Conservation (phyloP, 2,888 invertebrate genomes). For the Amblyjoppa proteus region DNA sequence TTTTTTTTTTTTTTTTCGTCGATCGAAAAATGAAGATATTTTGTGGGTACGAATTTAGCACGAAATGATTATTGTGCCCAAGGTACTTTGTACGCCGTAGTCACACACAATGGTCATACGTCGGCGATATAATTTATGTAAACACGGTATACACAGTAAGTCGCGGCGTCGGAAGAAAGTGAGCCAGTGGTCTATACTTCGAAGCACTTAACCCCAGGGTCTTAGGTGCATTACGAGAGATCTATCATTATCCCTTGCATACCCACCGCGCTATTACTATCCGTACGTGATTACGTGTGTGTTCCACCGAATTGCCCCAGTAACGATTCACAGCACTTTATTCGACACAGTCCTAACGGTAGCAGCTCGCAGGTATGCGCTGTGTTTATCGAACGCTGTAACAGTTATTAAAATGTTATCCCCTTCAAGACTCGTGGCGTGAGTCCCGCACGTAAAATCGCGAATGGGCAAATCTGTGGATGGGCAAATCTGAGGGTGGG, state of each 20-base stretch:
- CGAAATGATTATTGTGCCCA: too few species aligned
- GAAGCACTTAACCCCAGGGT: conserved; percentile 64
- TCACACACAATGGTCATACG: neutral
- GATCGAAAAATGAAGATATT: too few species aligned
- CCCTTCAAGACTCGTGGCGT: too few species aligned
- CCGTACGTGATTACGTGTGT: neutral
- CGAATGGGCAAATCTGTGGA: too few species aligned
- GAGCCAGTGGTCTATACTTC: conserved; percentile 60
- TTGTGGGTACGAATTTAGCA: too few species aligned
- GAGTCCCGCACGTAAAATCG: too few species aligned
- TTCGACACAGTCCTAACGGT: neutral
- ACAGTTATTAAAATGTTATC: too few species aligned
- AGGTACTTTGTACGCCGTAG: neutral
- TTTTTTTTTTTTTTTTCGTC: neutral
- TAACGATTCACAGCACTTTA: conserved; percentile 8
- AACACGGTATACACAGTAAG: conserved; percentile 45
- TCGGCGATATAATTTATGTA: conserved; percentile 62
- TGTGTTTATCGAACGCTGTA: neutral
- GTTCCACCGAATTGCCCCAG: conserved; percentile 1
- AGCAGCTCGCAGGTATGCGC: neutral
- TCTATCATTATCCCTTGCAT: conserved; percentile 60
- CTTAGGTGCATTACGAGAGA: conserved; percentile 57
- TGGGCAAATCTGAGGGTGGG: too few species aligned
- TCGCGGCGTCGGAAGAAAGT: conserved; percentile 64
- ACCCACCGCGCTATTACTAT: conserved; percentile 44